phyloP scores from a whole-genome alignment of 1,140 invertebrate species.

The Polypedilum pembai region DNA sequence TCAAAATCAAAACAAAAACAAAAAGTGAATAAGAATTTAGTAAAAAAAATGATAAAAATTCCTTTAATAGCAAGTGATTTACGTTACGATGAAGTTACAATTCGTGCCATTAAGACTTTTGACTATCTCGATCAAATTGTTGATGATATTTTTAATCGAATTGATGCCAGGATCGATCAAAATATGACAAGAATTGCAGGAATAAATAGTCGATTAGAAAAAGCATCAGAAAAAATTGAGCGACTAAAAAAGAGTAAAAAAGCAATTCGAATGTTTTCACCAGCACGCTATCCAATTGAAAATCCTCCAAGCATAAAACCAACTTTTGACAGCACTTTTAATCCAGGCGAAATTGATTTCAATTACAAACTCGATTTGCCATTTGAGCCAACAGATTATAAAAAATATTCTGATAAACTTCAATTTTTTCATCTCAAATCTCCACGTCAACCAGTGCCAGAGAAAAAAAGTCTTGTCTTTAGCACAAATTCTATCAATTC shows the following conservation, averaged over 20 bases:
- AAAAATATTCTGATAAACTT: background rate
- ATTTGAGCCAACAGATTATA: background rate
- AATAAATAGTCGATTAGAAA: background rate
- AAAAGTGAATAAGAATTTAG: conserved; percentile 19
- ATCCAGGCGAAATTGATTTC: background rate
- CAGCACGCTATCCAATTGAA: background rate
- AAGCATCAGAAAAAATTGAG: conserved; percentile 1
- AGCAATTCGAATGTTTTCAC: conserved; percentile 6
- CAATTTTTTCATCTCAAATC: conserved; percentile 23
- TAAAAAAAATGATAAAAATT: conserved; percentile 26
- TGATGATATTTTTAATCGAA: background rate
- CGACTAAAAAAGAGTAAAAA: background rate
- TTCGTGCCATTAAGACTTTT: background rate
- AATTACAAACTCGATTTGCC: background rate
- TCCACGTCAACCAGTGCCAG: background rate
- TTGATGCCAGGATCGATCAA: background rate
- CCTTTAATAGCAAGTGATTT: conserved; percentile 9
- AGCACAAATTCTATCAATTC: background rate
- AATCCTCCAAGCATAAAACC: background rate
- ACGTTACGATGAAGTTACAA: background rate
- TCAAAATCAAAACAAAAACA: background rate
- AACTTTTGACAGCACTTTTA: background rate
- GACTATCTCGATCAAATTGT: background rate
- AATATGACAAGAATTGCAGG: background rate
- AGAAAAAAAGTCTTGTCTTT: background rate